These are phyloP conservation scores for Isichthys henryi DNA, from an alignment of 2,113 vertebrate genomes.

Conservation along the genomic window DNA sequence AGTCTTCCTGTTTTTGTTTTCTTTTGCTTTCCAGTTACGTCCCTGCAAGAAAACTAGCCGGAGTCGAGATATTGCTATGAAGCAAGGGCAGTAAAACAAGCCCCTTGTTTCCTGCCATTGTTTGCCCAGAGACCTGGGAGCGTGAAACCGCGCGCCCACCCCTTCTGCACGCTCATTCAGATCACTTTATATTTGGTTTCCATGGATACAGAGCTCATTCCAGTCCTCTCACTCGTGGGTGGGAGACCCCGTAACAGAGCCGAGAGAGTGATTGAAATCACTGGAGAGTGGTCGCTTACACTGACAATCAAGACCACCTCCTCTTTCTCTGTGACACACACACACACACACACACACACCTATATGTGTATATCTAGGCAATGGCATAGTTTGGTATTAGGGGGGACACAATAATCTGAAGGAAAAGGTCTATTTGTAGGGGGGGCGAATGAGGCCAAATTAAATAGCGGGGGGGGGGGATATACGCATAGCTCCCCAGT, in stretches of 20 bases:
- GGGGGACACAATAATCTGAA: background rate
- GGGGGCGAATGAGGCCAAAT: background rate
- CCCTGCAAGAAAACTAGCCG: conserved; percentile 24
- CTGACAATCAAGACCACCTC: background rate
- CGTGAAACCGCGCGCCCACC: conserved; percentile 25
- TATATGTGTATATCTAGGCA: background rate
- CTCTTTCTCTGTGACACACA: background rate
- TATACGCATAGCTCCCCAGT: background rate
- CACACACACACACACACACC: background rate
- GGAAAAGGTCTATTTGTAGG: background rate
- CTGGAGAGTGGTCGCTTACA: background rate
- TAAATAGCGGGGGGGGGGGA: background rate
- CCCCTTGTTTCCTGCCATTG: conserved; percentile 59
- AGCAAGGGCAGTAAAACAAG: conserved; percentile 37
- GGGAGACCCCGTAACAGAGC: conserved; percentile 18
- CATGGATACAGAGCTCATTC: conserved; percentile 46
- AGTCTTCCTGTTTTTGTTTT: conserved; percentile 61
- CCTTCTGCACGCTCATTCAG: conserved; percentile 16
- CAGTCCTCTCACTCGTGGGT: conserved; percentile 26
- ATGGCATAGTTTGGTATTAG: background rate
- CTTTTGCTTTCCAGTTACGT: conserved; percentile 41
- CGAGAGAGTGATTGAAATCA: background rate
- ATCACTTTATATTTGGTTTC: conserved; percentile 39
- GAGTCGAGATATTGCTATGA: background rate
- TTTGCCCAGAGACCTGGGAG: conserved; percentile 44